Evolutionary conservation across 2,888 invertebrate species (phyloP), one percentile per base, ranked within the genome.

Genomic region (Elegia similella): DNA sequence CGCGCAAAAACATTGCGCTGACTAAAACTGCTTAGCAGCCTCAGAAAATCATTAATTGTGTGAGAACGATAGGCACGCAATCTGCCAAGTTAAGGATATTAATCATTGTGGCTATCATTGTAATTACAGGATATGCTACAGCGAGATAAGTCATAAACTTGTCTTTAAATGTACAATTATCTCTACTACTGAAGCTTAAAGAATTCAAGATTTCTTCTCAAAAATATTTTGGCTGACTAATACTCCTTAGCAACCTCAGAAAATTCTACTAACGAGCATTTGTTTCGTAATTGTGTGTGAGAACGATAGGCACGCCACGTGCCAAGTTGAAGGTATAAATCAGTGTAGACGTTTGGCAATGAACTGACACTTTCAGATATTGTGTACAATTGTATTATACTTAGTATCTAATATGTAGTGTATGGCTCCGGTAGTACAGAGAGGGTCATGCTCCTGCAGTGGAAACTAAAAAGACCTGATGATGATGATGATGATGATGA

Each of bases 231-330:
- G 12, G 16, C 50, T 34, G 50, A 50, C 34, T 50, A 34, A 12
- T 34, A 34, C 50, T 34, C 16, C 50, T 16, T 34, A 30, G 54
- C 10, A 54, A 15, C 7, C 15, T 44, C 44, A 44, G 32, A 17
- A 55, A 44, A n/a, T 55, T 47, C 38, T 16, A 38, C 42, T 42
- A 48, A 56, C 56, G 48, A 42, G 56, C 48, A 29, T 56, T 56
- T 56, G 56, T 56, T 56, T 48, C 42, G 30, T 56, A 56, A 56
- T 56, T 50, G 56, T 56, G 42, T 55, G 16, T 34, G 48, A 47
- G 56, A 29, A 50, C 56, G 56, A 56, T 56, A 56, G 56, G 56
- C 56, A 48, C 48, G 55, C 55, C 55, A 56, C 55, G 38, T 56
- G 55, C 46, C 55, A 56, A 13, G 29, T 38, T 34, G 29, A 13